Percentiles rank a stretch among this genome's conserved stretches.
Conservation (phyloP, 1,140 invertebrate genomes). For the Prorops nasuta region DNA sequence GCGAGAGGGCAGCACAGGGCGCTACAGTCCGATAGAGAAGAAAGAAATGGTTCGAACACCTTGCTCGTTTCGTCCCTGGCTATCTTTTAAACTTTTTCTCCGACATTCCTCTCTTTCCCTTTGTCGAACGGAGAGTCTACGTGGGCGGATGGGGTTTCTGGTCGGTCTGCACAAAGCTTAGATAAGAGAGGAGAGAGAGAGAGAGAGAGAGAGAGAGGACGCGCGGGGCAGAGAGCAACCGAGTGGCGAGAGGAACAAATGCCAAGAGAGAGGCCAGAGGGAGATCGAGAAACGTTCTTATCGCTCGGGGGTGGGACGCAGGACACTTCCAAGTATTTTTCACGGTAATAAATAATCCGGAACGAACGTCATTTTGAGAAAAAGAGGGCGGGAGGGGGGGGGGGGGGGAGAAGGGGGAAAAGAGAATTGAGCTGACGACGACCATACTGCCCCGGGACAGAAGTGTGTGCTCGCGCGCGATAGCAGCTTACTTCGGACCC, state of each 20-base stretch:
- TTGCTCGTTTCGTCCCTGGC: slow-evolving; percentile 11
- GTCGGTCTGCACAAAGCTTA: slow-evolving; percentile 34
- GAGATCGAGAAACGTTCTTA: slow-evolving; percentile 12
- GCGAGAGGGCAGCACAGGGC: slow-evolving; percentile 10
- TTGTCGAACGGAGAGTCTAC: slow-evolving; percentile 22
- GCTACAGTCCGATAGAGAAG: slow-evolving; percentile 1
- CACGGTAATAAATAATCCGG: slow-evolving; percentile 38
- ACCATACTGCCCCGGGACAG: slow-evolving; percentile 9
- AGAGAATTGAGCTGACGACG: slow-evolving; percentile 26
- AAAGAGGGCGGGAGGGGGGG: too few species aligned
- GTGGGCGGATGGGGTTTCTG: slow-evolving; percentile 33
- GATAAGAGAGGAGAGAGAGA: slow-evolving; percentile 30
- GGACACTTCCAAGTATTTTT: slow-evolving; percentile 35
- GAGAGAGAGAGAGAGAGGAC: slow-evolving; percentile 9
- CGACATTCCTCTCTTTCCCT: slow-evolving; percentile 7
- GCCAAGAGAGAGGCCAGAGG: slow-evolving; percentile 6
- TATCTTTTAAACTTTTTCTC: slow-evolving; percentile 1
- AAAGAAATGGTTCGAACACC: slow-evolving; percentile 20
- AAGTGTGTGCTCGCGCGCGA: slow-evolving; percentile 22
- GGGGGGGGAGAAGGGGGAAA: too few species aligned
- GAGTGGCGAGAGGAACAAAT: not conserved
- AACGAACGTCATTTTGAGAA: slow-evolving; percentile 31
- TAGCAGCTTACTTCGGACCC: too few species aligned
- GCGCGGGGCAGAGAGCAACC: not conserved
- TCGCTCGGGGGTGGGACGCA: slow-evolving; percentile 21